Base-by-base conservation (phyloP, 2,113 vertebrate genomes). In the Caretta caretta region DNA sequence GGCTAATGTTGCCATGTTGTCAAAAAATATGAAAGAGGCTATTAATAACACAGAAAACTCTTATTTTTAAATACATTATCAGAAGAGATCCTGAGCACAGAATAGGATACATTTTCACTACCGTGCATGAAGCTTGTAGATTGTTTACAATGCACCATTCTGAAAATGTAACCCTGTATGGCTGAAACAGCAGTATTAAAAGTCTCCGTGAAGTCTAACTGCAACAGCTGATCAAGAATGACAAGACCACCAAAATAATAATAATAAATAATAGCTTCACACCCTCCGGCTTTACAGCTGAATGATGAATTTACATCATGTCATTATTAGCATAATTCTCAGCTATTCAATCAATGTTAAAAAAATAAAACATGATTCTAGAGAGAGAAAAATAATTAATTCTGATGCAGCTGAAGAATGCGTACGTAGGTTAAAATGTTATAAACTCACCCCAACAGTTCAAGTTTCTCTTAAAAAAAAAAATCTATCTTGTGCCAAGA, bases 381-480 rank as follows among this genome's bases (percentile, higher is more conserved):
- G 59, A 84, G 87, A 97, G 90, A 97, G 96, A 97, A 97, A 96
- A 95, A 92, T 89, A 94, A 97, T 96, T 94, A 96, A 96, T 93
- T 93, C 90, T 86, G 89, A 38, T 90, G 80, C 86, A 88, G 85
- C 59, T 91, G 85, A 86, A 95, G 93, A 89, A 94, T 35, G 80
- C 0, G 31, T 82, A 89, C 53, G 79, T 93, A 94, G 83, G 87
- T 0, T 7, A 85, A 90, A 83, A 92, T 72, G 56, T 87, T 93
- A 84, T 88, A 86, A 53, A 90, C 87, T 50, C 35, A 69, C 24
- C 25, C 6, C 19, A 87, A 92, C 51, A 75, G 27, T n/a, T 5
- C 35, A 57, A 49, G 80, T 75, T 69, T 69, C 22, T 89, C 31
- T 42, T 84, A 56, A 84, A 90, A 89, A 87, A 76, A 35, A 80